phyloP scores from a whole-genome alignment of 2,888 invertebrate genomes.

The Hybos culiciformis region DNA sequence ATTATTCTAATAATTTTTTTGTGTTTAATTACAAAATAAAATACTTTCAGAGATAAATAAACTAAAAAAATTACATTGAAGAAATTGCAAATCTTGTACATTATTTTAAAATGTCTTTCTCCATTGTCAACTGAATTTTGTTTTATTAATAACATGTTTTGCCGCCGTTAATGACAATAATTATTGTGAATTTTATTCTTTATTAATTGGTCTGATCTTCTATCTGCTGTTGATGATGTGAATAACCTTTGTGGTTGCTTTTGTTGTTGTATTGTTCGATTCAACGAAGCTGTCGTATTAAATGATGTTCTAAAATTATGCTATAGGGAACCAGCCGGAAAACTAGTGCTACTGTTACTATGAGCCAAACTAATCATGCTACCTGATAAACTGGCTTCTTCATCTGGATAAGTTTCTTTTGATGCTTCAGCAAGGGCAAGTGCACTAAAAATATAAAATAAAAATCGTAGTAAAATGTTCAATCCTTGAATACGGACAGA shows the following conservation, averaged over 20 bases:
- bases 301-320: conserved; percentile 26
- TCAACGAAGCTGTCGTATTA: conserved; percentile 9
- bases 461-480: no score
- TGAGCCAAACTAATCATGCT: conserved; percentile 90
- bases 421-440: conserved; percentile 85
- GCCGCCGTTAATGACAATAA: conserved; percentile 21
- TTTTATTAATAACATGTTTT: no score
- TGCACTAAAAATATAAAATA: conserved; percentile 46
- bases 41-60: conserved; percentile 14
- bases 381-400: conserved; percentile 83
- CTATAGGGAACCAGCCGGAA: conserved; percentile 68
- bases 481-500: background rate
- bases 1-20: no score
- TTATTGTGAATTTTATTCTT: no score
- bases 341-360: conserved; percentile 88
- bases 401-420: conserved; percentile 76
- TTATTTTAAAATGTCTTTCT: conserved; percentile 19
- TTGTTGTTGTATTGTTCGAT: conserved; percentile 11
- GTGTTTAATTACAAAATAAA: no score
- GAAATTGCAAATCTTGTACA: conserved; percentile 18
- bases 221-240: background rate
- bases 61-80: conserved; percentile 21
- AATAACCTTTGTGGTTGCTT: conserved; percentile 6
- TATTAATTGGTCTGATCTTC: no score
- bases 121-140: no score